Evolutionary conservation across 2,797 vertebrate species (phyloP), one percentile per base, ranked within the genome.

Genomic region (Muscicapa comitata): DNA sequence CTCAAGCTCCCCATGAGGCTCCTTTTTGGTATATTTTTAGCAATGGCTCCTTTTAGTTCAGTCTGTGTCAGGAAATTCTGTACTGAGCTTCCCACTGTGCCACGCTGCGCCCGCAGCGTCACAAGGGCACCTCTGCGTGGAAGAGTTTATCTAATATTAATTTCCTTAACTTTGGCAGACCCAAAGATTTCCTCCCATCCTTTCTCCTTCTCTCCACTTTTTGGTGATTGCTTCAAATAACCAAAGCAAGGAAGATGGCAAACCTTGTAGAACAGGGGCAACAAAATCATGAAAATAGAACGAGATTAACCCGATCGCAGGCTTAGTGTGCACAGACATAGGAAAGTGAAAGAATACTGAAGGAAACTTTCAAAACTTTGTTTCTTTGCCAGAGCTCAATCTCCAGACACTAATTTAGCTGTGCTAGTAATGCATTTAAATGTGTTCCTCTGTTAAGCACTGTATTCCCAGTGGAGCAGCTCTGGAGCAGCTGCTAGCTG

Each of bases 31-130:
- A 3, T 24, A 70, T 37, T 70, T 84, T 70, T 79, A 68, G 59
- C 3, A 12, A 21, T 19, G n/a, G 21, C 11, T 16, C 50, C 54
- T 85, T 62, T 82, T 24, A 58, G 29, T 19, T 70, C 50, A 17
- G 55, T 74, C 68, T 67, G 14, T 26, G 17, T 29, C 35, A 40
- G 85, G 65, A 63, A 70, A 51, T 50, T 83, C 62, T 57, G 37
- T 15, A 6, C 33, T 19, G 65, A 80, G 48, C 55, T 90, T 73
- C 65, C 55, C 3, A 0, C 54, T 45, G 65, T 54, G 72, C 79
- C 87, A 38, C 0, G 0, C 48, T 54, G 37, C 5, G 26, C 78
- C 0, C 0, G 50, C 33, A 29, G 26, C 2, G 43, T 53, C 70
- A 48, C n/a, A 7, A 25, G 26, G 55, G 28, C 67, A 59, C 0